Base-by-base conservation (phyloP, 1,140 invertebrate genomes). In the Drosophila murphyi region DNA sequence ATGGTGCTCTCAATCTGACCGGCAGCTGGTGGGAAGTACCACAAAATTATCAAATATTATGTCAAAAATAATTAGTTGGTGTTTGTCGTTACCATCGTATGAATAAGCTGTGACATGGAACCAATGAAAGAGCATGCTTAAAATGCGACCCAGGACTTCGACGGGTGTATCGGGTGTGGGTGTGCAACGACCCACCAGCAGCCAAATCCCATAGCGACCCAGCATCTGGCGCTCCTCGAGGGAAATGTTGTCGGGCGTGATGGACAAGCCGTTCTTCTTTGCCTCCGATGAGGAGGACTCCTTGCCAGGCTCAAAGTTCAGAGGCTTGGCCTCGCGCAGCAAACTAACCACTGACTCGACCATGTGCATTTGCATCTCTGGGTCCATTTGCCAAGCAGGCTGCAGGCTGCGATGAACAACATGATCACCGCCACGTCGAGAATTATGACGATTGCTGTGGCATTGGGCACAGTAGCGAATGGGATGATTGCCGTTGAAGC, bases 111-210 rank as follows among this genome's bases (percentile, higher is more conserved):
- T 99, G 70, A 98, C 96, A 94, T 99, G 97, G 94, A 99, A 99
- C 99, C 99, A 99, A 93, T 99, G 98, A 94, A 99, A 99, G 61
- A 99, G 94, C 95, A 98, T 98, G 61, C 97, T 97, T 32, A 99
- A 94, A 76, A 99, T 94, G 78, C 98, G 94, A 20, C 98, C 98
- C 39, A 99, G 94, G 37, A 98, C 96, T 93, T 98, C 97, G 90
- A 96, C 93, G 4, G 97, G 96, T n/a, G 98, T 96, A 76, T 96
- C 95, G 45, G 96, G 94, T 69, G 95, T 96, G 20, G 97, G 97
- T 6, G 96, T 96, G 93, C 98, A 99, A 71, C 99, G 95, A 45
- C 98, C 98, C 37, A 99, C 97, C 76, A 99, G 95, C 65, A 99
- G 92, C 98, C 98, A 99, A 54, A 99, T 97, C 3, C 98, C 99